A percentile compares a stretch with the other conserved stretches of the same genome.
These are phyloP conservation scores for Hippocampus zosterae DNA, from an alignment of 2,113 vertebrate species.

Conservation along the genomic window DNA sequence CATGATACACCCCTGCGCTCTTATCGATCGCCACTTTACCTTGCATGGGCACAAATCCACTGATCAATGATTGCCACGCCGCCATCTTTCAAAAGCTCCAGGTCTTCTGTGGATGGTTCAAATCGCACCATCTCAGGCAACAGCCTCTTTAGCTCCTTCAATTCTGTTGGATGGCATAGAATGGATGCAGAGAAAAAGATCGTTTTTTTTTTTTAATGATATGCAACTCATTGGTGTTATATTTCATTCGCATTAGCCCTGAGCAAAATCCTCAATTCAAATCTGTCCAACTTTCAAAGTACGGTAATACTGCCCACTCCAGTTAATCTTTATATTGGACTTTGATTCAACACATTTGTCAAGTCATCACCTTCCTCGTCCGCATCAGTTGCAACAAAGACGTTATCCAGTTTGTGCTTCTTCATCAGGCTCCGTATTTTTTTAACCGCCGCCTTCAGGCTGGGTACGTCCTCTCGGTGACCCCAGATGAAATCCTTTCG, in stretches of 20 bases:
- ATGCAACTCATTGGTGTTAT: background rate
- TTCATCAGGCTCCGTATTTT: conserved; percentile 84
- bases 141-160: conserved; percentile 74
- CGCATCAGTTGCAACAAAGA: conserved; percentile 94
- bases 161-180: conserved; percentile 65
- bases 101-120: conserved; percentile 80
- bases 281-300: background rate
- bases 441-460: conserved; percentile 80
- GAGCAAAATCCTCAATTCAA: background rate
- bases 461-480: conserved; percentile 90
- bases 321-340: background rate
- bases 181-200: background rate
- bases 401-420: conserved; percentile 74
- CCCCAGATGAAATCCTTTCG: conserved; percentile 97
- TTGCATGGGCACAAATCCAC: conserved; percentile 93
- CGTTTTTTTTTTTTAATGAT: background rate
- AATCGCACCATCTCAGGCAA: conserved; percentile 87
- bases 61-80: conserved; percentile 94
- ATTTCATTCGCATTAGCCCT: background rate
- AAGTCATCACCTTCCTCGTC: conserved; percentile 75
- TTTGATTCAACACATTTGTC: background rate
- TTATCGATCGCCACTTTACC: conserved; percentile 62
- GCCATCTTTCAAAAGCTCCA: conserved; percentile 88
- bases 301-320: background rate
- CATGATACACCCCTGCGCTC: background rate